Conservation (phyloP, 2,888 invertebrate species). For the Eudasyphora cyanicolor region DNA sequence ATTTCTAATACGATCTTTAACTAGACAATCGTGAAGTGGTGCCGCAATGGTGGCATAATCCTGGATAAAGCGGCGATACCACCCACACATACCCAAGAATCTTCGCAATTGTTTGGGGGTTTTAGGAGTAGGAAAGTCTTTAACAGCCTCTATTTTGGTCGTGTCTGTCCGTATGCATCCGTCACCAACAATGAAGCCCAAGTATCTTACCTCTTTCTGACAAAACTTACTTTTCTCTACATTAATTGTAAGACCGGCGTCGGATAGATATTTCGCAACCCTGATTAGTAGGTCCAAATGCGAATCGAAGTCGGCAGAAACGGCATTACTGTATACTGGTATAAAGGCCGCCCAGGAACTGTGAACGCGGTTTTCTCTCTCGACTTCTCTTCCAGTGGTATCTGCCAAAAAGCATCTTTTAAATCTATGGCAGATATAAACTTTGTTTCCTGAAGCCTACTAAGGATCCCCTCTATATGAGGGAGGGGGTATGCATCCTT, state of each 20-base stretch:
- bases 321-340: constrained; percentile 48
- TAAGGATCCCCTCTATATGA: no score
- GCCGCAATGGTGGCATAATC: constrained; percentile 29
- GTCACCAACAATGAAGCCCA: constrained; percentile 34
- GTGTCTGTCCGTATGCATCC: constrained; percentile 5
- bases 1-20: constrained; percentile 20
- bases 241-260: constrained; percentile 38
- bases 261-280: background rate
- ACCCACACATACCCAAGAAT: constrained; percentile 45
- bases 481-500: no score
- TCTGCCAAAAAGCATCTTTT: no score
- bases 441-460: constrained; percentile 42
- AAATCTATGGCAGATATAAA: constrained; percentile 58
- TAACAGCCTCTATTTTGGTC: background rate
- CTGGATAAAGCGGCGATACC: constrained; percentile 40
- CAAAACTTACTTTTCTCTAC: no score
- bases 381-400: no score
- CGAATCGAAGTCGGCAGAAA: constrained; percentile 21
- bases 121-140: constrained; percentile 1
- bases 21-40: constrained; percentile 30
- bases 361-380: no score
- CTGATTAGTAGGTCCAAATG: background rate
- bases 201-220: constrained; percentile 8
- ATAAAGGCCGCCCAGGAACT: no score
- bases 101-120: constrained; percentile 21